Evolutionary conservation across 2,888 invertebrate species (phyloP), one percentile per base, ranked within the genome.

Genomic region (Patella pellucida): DNA sequence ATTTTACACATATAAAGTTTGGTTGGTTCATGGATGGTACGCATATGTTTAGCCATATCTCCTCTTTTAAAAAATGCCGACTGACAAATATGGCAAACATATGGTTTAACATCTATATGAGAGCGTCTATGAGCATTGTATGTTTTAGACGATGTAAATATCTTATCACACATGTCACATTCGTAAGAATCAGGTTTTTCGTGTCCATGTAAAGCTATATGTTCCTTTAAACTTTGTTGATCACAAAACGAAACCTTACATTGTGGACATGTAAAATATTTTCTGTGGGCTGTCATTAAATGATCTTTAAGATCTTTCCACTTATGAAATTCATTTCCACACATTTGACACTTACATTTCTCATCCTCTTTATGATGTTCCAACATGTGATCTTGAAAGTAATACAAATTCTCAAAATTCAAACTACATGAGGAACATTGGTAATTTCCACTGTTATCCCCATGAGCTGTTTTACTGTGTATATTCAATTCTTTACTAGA

Each of bases 31-130:
- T 86, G 86, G 11, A 86, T 85, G 0, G 86, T 85, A 70, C 83
- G 84, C 14, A 76, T 76, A 72, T 85, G 85, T 72, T 85, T 85
- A 4, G 83, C 81, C 70, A 85, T 76, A n/a, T 84, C 85, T 1
- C 85, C 86, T 69, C 84, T 79, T 77, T 86, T 85, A 41, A 85
- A 85, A 78, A 86, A 86, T 15, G 79, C 76, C 14, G 80, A 79
- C 12, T 81, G 82, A 68, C 85, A 86, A 19, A 81, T 74, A 27
- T 76, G 81, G 76, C 85, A 85, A 23, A 77, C 71, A 73, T 81
- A 84, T 11, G 81, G 80, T 70, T 83, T 83, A 52, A 80, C 76
- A 5, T 83, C 84, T 11, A 78, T 76, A 76, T 85, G 86, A 11
- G 82, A 79, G 27, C 78, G 81, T 69, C 84, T 83, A 76, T 86